Evolutionary conservation across 1,140 invertebrate species (phyloP).

Genomic region (Schlechtendalia chinensis): DNA sequence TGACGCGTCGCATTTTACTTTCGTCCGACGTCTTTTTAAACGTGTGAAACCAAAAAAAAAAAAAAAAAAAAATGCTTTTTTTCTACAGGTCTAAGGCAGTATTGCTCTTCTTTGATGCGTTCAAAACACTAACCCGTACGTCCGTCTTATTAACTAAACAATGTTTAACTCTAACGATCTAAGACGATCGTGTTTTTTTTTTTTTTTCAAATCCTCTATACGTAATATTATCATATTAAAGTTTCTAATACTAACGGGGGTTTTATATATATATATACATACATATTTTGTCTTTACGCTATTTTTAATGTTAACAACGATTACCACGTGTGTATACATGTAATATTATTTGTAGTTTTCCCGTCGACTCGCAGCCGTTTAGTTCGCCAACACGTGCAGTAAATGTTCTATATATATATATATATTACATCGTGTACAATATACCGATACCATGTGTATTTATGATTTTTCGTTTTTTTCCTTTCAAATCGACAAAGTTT

Average conservation of each 20-base stretch:
- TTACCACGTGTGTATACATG: not conserved
- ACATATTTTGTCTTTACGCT: constrained; percentile 21
- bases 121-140: constrained; percentile 35
- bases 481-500: not conserved
- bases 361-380: not conserved
- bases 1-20: no score
- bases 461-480: no score
- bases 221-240: constrained; percentile 3
- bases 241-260: constrained; percentile 17
- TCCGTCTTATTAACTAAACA: constrained; percentile 12
- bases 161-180: constrained; percentile 13
- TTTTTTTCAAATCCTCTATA: constrained; percentile 10
- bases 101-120: constrained; percentile 44
- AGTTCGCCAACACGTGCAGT: not conserved
- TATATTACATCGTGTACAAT: no score
- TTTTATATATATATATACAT: not conserved
- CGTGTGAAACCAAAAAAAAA: not conserved
- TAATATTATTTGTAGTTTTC: not conserved
- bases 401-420: no score
- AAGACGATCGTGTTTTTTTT: not conserved
- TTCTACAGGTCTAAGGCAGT: constrained; percentile 47
- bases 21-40: not conserved
- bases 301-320: constrained; percentile 24
- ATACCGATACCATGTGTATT: no score
- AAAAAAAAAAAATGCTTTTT: constrained; percentile 42